A percentile compares a stretch with the other conserved stretches of the same genome.
Evolutionary conservation across 2,797 vertebrate genomes (phyloP).

Genomic region (Trachops cirrhosus): DNA sequence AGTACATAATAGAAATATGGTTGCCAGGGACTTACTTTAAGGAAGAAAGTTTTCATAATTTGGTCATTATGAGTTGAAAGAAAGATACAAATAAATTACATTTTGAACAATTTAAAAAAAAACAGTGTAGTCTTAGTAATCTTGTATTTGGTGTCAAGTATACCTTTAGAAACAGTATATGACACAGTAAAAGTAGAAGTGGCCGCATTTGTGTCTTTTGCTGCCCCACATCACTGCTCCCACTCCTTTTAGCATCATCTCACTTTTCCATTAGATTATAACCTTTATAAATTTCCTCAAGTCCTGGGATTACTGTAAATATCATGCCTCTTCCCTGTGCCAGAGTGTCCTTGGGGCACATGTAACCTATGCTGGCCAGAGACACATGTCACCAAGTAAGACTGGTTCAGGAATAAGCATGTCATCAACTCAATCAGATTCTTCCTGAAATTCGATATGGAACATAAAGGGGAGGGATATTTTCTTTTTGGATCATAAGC

Average conservation of each 20-base stretch:
- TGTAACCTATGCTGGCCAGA: background rate
- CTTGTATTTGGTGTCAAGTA: background rate
- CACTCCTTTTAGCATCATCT: background rate
- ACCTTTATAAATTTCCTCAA: background rate
- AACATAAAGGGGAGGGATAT: background rate
- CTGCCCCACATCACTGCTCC: background rate
- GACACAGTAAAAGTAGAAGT: background rate
- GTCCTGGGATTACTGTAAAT: background rate
- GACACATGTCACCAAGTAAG: too few relatives aligned
- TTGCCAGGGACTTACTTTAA: background rate
- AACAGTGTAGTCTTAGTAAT: background rate
- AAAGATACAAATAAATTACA: background rate
- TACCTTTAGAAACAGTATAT: background rate
- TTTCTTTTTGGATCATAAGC: background rate
- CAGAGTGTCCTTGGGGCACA: background rate
- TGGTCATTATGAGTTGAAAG: background rate
- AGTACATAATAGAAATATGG: background rate
- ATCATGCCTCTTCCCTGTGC: background rate
- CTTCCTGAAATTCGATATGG: background rate
- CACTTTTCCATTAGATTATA: background rate
- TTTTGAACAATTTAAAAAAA: background rate
- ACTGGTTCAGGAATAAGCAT: background rate
- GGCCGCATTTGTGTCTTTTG: background rate
- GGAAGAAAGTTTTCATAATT: background rate
- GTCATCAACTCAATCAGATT: background rate